Evolutionary conservation across 1,140 invertebrate genomes (phyloP).

Genomic region (Gonioctena quinquepunctata): DNA sequence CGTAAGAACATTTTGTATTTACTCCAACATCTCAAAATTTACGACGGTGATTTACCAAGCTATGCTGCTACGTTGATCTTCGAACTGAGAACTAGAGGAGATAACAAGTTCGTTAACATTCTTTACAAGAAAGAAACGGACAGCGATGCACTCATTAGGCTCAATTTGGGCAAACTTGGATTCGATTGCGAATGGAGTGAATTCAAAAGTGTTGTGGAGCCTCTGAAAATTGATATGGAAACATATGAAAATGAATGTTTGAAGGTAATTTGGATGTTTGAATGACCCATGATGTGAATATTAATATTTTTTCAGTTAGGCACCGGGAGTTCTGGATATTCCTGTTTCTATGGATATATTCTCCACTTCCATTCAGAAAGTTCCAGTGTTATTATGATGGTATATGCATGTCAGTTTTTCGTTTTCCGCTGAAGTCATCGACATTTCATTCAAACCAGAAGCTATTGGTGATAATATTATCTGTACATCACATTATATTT

Average conservation of each 20-base stretch:
- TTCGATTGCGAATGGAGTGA: slow-evolving; percentile 62
- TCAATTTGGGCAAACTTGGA: slow-evolving; percentile 64
- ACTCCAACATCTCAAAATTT: slow-evolving; percentile 73
- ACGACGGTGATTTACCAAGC: slow-evolving; percentile 71
- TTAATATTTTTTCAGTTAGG: too few relatives aligned
- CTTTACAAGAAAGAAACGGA: slow-evolving; percentile 65
- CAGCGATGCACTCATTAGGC: slow-evolving; percentile 45
- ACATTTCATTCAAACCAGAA: too few relatives aligned
- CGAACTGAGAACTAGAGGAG: slow-evolving; percentile 63
- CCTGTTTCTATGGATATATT: too few relatives aligned
- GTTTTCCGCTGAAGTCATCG: too few relatives aligned
- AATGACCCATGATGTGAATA: too few relatives aligned
- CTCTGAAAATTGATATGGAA: slow-evolving; percentile 27
- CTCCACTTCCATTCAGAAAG: too few relatives aligned
- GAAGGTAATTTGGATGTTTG: too few relatives aligned
- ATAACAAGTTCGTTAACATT: slow-evolving; percentile 42
- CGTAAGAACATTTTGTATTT: slow-evolving; percentile 80
- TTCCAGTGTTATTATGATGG: too few relatives aligned
- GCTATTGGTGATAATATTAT: too few relatives aligned
- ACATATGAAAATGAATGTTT: slow-evolving; percentile 46
- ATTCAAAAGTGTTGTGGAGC: slow-evolving; percentile 55
- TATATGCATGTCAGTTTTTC: too few relatives aligned
- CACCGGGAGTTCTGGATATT: too few relatives aligned
- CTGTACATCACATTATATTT: too few relatives aligned
- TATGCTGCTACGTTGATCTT: slow-evolving; percentile 74